Evolutionary conservation across 2,888 invertebrate species (phyloP).

Genomic region (Lasioglossum figueresi): DNA sequence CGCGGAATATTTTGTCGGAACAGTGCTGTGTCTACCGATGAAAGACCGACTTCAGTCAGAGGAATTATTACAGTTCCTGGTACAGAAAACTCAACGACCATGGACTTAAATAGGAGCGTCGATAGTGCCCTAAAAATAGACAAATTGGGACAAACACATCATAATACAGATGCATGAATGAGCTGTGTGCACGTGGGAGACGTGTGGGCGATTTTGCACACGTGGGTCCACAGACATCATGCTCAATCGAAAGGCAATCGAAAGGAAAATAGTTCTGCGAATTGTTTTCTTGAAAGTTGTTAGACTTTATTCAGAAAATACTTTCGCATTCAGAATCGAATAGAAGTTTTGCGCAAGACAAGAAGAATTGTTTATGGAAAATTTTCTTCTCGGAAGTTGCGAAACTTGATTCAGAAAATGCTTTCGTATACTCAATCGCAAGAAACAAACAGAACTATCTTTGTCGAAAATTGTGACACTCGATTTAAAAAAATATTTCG

Average conservation of each 20-base stretch:
- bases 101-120: constrained; percentile 2
- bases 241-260: background rate
- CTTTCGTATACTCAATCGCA: background rate
- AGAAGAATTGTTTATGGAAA: background rate
- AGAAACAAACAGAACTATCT: background rate
- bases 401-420: background rate
- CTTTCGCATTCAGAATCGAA: background rate
- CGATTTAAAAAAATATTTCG: background rate
- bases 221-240: background rate
- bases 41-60: background rate
- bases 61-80: background rate
- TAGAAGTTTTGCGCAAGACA: background rate
- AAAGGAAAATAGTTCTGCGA: background rate
- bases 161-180: constrained; percentile 3
- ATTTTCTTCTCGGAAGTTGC: background rate
- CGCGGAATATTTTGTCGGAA: background rate
- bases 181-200: background rate
- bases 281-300: background rate
- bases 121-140: background rate
- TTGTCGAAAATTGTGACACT: background rate
- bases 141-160: constrained; percentile 5
- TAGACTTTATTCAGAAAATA: background rate
- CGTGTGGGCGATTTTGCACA: background rate
- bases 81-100: background rate
- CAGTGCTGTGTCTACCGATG: background rate